Evolutionary conservation across 2,797 vertebrate genomes (phyloP).

Genomic region (Oryzias sinensis): DNA sequence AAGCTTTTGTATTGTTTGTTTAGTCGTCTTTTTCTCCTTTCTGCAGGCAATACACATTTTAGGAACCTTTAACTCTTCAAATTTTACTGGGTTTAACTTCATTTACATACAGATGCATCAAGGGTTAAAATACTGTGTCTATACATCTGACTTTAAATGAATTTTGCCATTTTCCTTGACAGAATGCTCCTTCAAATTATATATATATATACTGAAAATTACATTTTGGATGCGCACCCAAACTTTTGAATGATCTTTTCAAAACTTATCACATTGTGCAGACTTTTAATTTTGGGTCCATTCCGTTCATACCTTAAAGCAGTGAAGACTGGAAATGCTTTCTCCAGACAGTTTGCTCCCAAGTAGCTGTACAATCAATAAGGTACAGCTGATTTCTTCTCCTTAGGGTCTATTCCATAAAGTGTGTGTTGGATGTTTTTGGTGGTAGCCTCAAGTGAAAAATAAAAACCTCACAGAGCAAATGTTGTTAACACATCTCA

Average conservation of each 20-base stretch:
- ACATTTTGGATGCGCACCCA: slow-evolving; percentile 5
- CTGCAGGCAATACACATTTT: slow-evolving; percentile 51
- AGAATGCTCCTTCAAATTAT: slow-evolving; percentile 19
- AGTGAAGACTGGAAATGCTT: slow-evolving; percentile 21
- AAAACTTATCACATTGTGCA: slow-evolving; percentile 13
- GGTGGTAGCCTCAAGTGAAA: slow-evolving; percentile 35
- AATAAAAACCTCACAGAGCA: slow-evolving; percentile 21
- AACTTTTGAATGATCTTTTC: slow-evolving; percentile 2
- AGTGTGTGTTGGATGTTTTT: slow-evolving; percentile 47
- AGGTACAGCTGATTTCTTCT: slow-evolving; percentile 42
- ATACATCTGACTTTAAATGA: slow-evolving; percentile 50
- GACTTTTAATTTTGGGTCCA: slow-evolving; percentile 8
- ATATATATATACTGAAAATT: slow-evolving; percentile 14
- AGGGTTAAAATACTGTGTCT: slow-evolving; percentile 51
- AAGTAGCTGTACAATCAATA: slow-evolving; percentile 53
- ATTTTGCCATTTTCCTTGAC: slow-evolving; percentile 21
- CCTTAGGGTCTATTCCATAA: slow-evolving; percentile 46
- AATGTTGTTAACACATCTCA: slow-evolving; percentile 17
- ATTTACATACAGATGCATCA: slow-evolving; percentile 57
- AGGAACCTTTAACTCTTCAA: slow-evolving; percentile 60
- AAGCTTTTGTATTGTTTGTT: not conserved
- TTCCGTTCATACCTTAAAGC: slow-evolving; percentile 12
- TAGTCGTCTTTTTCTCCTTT: not conserved
- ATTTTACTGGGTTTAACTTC: slow-evolving; percentile 66
- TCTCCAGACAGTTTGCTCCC: slow-evolving; percentile 31